Conservation (phyloP, 35 echinoderm and acorn worm genomes). For the Lytechinus pictus region DNA sequence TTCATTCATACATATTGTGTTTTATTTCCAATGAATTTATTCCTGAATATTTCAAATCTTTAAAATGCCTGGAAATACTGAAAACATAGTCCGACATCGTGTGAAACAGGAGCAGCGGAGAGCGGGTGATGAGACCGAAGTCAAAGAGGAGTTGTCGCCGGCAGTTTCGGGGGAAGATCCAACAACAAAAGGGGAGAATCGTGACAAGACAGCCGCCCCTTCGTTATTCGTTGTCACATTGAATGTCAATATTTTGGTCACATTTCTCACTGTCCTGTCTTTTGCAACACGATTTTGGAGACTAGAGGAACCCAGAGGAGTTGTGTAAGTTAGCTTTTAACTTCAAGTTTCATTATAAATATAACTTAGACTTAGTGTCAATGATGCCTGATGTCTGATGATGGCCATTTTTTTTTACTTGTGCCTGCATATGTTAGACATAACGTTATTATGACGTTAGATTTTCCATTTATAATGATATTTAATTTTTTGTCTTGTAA, state of each 20-base stretch:
- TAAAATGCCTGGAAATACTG: not conserved
- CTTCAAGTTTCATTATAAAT: too few species aligned
- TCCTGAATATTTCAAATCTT: not conserved
- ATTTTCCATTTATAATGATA: too few species aligned
- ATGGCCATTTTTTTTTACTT: too few species aligned
- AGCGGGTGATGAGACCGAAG: not conserved
- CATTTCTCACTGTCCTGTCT: slow-evolving; percentile 50
- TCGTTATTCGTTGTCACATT: not conserved
- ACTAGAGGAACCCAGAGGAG: slow-evolving; percentile 74
- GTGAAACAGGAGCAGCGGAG: not conserved
- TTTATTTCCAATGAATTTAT: too few species aligned
- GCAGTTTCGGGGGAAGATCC: not conserved
- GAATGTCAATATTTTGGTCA: slow-evolving; percentile 46
- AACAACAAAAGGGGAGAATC: not conserved
- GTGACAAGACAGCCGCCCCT: not conserved
- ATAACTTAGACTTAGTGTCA: too few species aligned
- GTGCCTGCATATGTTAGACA: too few species aligned
- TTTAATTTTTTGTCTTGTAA: too few species aligned
- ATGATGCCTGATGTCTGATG: too few species aligned
- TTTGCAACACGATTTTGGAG: slow-evolving; percentile 77
- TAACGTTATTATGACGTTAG: too few species aligned
- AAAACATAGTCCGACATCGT: not conserved
- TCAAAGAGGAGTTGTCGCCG: not conserved
- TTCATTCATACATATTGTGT: too few species aligned
- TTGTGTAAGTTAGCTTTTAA: slow-evolving; percentile 71